Conservation (phyloP, 2,113 vertebrate species). For the Xiphophorus couchianus region DNA sequence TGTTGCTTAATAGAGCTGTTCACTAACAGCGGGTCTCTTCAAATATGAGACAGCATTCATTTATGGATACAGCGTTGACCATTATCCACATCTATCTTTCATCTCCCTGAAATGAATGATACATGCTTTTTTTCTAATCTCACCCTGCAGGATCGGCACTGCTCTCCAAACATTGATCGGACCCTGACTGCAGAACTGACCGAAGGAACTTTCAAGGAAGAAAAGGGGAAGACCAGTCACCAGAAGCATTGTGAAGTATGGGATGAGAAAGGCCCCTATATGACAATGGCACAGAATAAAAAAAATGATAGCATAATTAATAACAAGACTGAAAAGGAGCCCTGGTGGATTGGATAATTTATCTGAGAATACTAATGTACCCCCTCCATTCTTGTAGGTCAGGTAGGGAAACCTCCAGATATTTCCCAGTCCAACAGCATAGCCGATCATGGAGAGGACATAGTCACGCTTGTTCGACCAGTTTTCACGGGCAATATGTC, state of each 20-base stretch:
- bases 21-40: constrained; percentile 12
- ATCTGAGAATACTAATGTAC: constrained; percentile 62
- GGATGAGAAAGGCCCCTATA: constrained; percentile 94
- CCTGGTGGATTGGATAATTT: background rate
- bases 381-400: constrained; percentile 93
- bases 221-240: constrained; percentile 91
- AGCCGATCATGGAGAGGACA: constrained; percentile 93
- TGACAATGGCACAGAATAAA: background rate
- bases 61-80: constrained; percentile 1
- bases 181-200: constrained; percentile 94
- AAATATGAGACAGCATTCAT: background rate
- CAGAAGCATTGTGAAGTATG: constrained; percentile 89
- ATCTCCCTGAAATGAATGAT: background rate
- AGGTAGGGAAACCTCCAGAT: constrained; percentile 97
- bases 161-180: constrained; percentile 89
- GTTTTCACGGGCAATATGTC: constrained; percentile 87
- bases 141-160: constrained; percentile 91
- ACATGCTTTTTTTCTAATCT: constrained; percentile 25
- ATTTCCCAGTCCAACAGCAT: constrained; percentile 94
- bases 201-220: constrained; percentile 93
- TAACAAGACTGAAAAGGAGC: background rate
- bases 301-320: background rate
- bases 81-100: constrained; percentile 15
- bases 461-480: constrained; percentile 93
- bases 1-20: constrained; percentile 8